These are phyloP conservation scores for Amphibalanus amphitrite DNA, from an alignment of 1,140 invertebrate genomes.

Conservation along the genomic window DNA sequence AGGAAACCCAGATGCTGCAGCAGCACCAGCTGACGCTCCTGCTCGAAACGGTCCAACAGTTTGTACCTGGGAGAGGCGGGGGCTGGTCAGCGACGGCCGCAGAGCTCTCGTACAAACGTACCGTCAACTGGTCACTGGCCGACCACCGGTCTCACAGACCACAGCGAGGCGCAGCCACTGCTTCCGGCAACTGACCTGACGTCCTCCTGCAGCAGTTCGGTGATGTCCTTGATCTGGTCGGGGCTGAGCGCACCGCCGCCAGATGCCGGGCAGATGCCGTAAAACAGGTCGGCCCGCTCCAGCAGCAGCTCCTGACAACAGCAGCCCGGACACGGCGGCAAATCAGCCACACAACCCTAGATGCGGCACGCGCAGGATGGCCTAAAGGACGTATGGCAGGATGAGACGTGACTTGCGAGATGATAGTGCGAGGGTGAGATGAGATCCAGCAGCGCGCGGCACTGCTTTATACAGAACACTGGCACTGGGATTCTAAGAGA, in stretches of 20 bases:
- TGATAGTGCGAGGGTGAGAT: too few relatives aligned
- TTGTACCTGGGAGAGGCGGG: conserved; percentile 47
- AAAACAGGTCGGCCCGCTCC: conserved; percentile 87
- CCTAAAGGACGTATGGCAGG: too few relatives aligned
- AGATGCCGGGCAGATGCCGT: conserved; percentile 77
- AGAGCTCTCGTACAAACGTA: too few relatives aligned
- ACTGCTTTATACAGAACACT: too few relatives aligned
- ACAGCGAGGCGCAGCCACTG: too few relatives aligned
- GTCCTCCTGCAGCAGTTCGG: conserved; percentile 75
- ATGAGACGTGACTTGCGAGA: too few relatives aligned
- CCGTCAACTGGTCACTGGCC: too few relatives aligned
- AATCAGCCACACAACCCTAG: neutral
- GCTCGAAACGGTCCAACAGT: conserved; percentile 76
- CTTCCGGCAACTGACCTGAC: conserved; percentile 40
- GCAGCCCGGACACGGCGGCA: too few relatives aligned
- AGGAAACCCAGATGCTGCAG: conserved; percentile 91
- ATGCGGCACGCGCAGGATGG: too few relatives aligned
- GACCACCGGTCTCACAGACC: too few relatives aligned
- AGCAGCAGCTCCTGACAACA: conserved; percentile 60
- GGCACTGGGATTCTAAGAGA: too few relatives aligned
- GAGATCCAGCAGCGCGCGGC: too few relatives aligned
- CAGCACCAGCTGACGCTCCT: conserved; percentile 81
- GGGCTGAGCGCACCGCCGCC: conserved; percentile 79
- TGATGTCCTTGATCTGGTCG: conserved; percentile 85
- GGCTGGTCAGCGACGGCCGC: neutral